Percentiles rank a stretch among this genome's conserved stretches.
phyloP scores from a whole-genome alignment of 2,113 vertebrate genomes.

The Plecotus auritus region DNA sequence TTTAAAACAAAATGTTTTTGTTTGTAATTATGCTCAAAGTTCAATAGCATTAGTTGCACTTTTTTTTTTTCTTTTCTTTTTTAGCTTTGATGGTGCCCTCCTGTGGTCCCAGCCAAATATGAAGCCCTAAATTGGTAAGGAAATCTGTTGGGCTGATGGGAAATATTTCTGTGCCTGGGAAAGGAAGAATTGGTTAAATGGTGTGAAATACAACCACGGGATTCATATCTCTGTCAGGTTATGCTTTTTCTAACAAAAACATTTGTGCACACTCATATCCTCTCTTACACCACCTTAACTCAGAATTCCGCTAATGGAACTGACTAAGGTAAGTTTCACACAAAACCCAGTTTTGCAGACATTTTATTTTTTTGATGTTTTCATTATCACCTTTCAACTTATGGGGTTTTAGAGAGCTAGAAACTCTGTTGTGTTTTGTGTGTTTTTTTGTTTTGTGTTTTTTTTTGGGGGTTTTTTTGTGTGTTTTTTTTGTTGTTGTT shows the following conservation, averaged over 20 bases:
- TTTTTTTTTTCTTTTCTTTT: background rate
- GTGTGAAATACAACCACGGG: conserved; percentile 57
- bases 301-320: background rate
- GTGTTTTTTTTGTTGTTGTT: no score
- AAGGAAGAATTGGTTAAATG: conserved; percentile 67
- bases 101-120: background rate
- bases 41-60: background rate
- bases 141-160: background rate
- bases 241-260: conserved; percentile 35
- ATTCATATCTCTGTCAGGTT: background rate
- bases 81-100: background rate
- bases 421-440: background rate
- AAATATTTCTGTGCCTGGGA: conserved; percentile 56
- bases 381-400: conserved; percentile 12
- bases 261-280: conserved; percentile 60
- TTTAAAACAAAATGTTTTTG: background rate
- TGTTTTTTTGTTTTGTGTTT: conserved; percentile 51
- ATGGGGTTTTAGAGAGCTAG: conserved; percentile 1
- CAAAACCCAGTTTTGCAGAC: conserved; percentile 35
- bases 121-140: background rate
- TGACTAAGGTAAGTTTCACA: background rate
- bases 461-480: no score
- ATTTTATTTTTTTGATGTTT: conserved; percentile 29
- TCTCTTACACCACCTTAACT: background rate
- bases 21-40: background rate